Evolutionary conservation across 2,888 invertebrate genomes (phyloP), one percentile per base, ranked within the genome.

Genomic region (Galeruca laticollis): DNA sequence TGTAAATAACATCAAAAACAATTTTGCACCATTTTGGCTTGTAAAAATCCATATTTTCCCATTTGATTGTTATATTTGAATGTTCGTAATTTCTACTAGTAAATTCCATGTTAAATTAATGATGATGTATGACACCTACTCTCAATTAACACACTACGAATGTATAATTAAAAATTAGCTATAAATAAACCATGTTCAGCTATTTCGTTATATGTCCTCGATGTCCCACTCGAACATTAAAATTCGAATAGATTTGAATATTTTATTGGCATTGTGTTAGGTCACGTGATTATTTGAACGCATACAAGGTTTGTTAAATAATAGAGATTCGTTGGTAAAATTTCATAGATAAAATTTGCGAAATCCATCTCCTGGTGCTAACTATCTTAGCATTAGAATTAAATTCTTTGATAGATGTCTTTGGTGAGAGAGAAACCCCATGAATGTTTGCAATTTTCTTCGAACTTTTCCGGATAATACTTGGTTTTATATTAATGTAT

Each of bases 131-230:
- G n/a, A 54, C 54, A n/a, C 54, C 54, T 54, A 54, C 54, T 26
- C 26, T 15, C 21, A 26, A 54, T 54, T 54, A 5, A 31, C 54
- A 54, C 31, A 31, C 26, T 15, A 54, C 11, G n/a, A 54, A 31
- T 31, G 8, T 54, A 31, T 54, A 54, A 54, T 54, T 54, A 54
- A 9, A 54, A 21, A 52, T n/a, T 6, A n/a, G 26, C 52, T 52
- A 52, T 21, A 52, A 54, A 54, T 54, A 54, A 54, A 54, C 31
- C 13, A 18, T 8, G 31, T 54, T 54, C 5, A 31, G 13, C 26
- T 31, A 54, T 54, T 54, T 54, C 54, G 26, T 31, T 54, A 13
- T 54, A n/a, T 54, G 54, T 13, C 54, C 54, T 15, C 54, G 54
- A 15, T 31, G 54, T 54, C 54, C 31, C 54, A 31, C 26, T 31